A percentile compares a stretch with the other conserved stretches of the same genome.
Conservation (phyloP, 2,113 vertebrate species). For the Phainopepla nitens region DNA sequence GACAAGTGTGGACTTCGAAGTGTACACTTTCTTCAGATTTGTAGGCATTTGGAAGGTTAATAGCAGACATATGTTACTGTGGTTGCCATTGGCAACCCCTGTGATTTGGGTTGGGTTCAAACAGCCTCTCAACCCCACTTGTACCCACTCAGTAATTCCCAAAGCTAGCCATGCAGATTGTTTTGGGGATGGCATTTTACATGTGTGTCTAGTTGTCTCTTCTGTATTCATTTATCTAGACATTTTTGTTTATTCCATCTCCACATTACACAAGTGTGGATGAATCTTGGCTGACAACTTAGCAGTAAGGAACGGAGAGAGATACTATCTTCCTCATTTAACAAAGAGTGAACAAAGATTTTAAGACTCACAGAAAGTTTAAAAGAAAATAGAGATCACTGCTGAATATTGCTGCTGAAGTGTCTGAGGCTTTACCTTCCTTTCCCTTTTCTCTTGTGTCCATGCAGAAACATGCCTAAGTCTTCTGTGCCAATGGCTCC, state of each 20-base stretch:
- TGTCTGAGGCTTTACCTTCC: not conserved
- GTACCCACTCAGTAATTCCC: not conserved
- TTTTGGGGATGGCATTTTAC: not conserved
- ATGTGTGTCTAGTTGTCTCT: not conserved
- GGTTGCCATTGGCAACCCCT: not conserved
- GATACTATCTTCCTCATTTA: not conserved
- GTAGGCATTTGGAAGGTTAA: constrained; percentile 16
- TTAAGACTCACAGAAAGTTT: not conserved
- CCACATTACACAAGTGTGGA: constrained; percentile 8
- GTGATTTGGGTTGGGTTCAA: constrained; percentile 20
- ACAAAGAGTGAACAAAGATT: not conserved
- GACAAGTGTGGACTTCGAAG: not conserved
- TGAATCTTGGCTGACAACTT: not conserved
- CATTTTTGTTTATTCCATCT: constrained; percentile 23
- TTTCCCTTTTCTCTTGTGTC: not conserved
- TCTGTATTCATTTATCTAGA: constrained; percentile 8
- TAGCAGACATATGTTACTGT: not conserved
- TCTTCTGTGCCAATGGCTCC: not conserved
- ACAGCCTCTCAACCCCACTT: not conserved
- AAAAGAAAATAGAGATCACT: not conserved
- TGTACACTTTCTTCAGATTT: not conserved
- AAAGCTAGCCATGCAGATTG: not conserved
- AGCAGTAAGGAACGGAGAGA: not conserved
- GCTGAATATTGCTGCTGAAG: not conserved
- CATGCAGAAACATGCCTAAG: not conserved